phyloP scores from a whole-genome alignment of 35 echinoderm and acorn worm species.

The Amphiura filiformis region DNA sequence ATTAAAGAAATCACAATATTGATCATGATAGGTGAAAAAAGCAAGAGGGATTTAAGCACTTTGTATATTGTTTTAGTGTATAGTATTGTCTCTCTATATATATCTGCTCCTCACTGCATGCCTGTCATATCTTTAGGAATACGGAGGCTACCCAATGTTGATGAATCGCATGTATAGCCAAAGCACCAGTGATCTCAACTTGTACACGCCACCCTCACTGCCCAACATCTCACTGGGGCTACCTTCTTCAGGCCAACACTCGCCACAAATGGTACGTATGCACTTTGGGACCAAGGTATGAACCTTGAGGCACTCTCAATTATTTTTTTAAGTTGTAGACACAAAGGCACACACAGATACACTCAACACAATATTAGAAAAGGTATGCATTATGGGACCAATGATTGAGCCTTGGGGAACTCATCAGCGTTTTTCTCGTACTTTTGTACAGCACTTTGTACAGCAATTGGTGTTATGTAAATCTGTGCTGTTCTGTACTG shows the following conservation, averaged over 20 bases:
- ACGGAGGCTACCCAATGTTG: constrained; percentile 52
- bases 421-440: no score
- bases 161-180: constrained; percentile 69
- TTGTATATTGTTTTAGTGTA: not conserved
- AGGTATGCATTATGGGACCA: no score
- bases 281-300: not conserved
- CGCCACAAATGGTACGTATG: constrained; percentile 80
- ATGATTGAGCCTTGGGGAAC: no score
- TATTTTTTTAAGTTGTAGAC: no score
- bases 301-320: not conserved
- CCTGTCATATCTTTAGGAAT: constrained; percentile 44
- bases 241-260: constrained; percentile 68
- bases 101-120: constrained; percentile 1
- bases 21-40: no score
- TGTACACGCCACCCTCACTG: constrained; percentile 93
- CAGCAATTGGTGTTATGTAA: no score
- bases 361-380: no score
- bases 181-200: constrained; percentile 62
- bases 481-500: no score
- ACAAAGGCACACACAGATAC: no score
- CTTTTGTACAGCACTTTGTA: no score
- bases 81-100: not conserved
- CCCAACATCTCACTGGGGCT: constrained; percentile 96
- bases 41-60: no score
- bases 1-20: no score